Conservation (phyloP, 2,113 vertebrate species). For the Pantherophis guttatus region DNA sequence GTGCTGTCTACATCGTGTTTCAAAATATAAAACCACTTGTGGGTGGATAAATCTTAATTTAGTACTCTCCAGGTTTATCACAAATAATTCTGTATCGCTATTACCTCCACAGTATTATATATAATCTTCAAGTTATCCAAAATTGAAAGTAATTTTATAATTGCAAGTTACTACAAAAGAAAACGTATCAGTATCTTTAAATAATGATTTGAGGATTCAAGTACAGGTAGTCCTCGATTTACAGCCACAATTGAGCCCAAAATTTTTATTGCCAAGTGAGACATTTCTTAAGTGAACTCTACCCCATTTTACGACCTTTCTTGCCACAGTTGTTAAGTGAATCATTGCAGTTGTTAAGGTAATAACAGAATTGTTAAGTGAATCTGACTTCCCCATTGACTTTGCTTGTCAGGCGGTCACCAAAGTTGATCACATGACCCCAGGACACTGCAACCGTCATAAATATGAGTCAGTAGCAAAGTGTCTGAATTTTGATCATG, state of each 20-base stretch:
- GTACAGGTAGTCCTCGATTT: not conserved
- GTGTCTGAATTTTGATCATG: not conserved
- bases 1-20: not conserved
- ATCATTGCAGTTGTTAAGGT: not conserved
- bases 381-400: not conserved
- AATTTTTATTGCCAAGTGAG: not conserved
- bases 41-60: not conserved
- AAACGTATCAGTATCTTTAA: not conserved
- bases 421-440: not conserved
- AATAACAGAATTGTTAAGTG: not conserved
- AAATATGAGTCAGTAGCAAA: not conserved
- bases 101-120: not conserved
- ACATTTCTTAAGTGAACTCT: not conserved
- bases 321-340: not conserved
- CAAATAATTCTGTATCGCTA: not conserved
- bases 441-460: not conserved
- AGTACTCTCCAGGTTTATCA: not conserved
- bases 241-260: not conserved
- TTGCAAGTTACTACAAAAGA: not conserved
- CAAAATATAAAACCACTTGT: not conserved
- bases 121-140: not conserved
- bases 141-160: not conserved
- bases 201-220: not conserved
- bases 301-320: not conserved
- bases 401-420: not conserved